Evolutionary conservation across 2,888 invertebrate genomes (phyloP), one percentile per base, ranked within the genome.

Genomic region (Drosophila picticornis): DNA sequence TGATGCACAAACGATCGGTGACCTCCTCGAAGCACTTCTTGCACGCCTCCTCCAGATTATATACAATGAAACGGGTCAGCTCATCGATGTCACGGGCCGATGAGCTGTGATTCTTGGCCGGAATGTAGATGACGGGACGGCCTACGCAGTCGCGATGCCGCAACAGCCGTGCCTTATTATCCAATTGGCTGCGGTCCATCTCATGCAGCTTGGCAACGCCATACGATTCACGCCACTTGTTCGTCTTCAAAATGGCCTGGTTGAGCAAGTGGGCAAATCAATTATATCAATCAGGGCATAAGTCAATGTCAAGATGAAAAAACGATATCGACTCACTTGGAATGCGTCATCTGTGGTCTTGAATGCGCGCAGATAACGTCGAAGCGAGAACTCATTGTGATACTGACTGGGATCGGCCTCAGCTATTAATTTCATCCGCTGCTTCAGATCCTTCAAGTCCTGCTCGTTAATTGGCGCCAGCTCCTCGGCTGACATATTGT

Each of bases 11-110:
- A 90, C 96, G 96, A 93, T 97, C 97, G 25, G 96, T 94, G 4
- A 96, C 96, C 92, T 96, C 96, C 91, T 97, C 96, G 92, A 96
- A 96, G 93, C 96, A 97, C 90, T 94, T 95, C 90, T 96, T 96
- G 91, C 96, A 96, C 2, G 96, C 96, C 88, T 96, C 95, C 92
- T 97, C 97, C 94, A 97, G 93, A 52, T 84, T 90, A 61, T 78
- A 76, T 13, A 97, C 96, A 91, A 97, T 96, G 91, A 96, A 97
- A 88, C 96, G 96, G 0, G 96, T 97, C 52, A 97, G 93, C 73
- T 96, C 96, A 90, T 96, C 96, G 88, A 97, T 96, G 90, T 96
- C 95, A 83, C 97, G 94, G 57, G 96, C 96, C 84, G 94, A 96
- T 16, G 94, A 94, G 81, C 94, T 95, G 91, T 97, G 96, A 91